A percentile compares a stretch with the other conserved stretches of the same genome.
phyloP scores from a whole-genome alignment of 2,797 vertebrate genomes.

The Morelia viridis region DNA sequence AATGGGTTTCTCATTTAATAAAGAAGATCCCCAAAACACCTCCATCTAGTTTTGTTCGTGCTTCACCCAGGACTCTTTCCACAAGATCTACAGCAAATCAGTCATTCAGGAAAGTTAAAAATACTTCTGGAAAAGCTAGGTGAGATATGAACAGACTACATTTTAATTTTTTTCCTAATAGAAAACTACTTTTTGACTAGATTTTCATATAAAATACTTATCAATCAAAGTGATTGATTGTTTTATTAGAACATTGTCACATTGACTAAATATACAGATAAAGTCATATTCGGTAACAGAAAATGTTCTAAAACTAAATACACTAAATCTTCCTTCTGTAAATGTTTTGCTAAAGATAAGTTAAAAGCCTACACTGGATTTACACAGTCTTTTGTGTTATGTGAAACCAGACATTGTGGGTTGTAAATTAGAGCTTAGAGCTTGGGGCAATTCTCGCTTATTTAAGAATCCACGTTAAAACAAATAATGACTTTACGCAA shows the following conservation, averaged over 20 bases:
- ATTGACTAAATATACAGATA: background rate
- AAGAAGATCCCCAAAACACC: slow-evolving; percentile 99
- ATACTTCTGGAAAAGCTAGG: slow-evolving; percentile 92
- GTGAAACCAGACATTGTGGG: background rate
- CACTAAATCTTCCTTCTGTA: background rate
- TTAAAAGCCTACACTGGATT: background rate
- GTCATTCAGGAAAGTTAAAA: slow-evolving; percentile 96
- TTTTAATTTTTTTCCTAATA: slow-evolving; percentile 5
- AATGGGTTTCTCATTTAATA: slow-evolving; percentile 97
- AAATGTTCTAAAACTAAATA: background rate
- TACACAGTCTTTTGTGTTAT: background rate
- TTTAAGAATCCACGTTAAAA: background rate
- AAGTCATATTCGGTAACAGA: background rate
- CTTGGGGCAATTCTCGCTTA: background rate
- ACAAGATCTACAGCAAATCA: slow-evolving; percentile 93
- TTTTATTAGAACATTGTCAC: background rate
- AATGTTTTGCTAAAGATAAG: background rate
- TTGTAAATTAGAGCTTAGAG: background rate
- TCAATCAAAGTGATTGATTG: background rate
- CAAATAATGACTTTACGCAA: background rate
- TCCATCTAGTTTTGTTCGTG: slow-evolving; percentile 89
- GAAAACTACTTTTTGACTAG: background rate
- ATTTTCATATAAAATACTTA: background rate
- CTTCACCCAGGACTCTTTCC: slow-evolving; percentile 91
- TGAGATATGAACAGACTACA: slow-evolving; percentile 70